Base-by-base conservation (phyloP, 2,888 invertebrate genomes). In the Halictus quadricinctus region DNA sequence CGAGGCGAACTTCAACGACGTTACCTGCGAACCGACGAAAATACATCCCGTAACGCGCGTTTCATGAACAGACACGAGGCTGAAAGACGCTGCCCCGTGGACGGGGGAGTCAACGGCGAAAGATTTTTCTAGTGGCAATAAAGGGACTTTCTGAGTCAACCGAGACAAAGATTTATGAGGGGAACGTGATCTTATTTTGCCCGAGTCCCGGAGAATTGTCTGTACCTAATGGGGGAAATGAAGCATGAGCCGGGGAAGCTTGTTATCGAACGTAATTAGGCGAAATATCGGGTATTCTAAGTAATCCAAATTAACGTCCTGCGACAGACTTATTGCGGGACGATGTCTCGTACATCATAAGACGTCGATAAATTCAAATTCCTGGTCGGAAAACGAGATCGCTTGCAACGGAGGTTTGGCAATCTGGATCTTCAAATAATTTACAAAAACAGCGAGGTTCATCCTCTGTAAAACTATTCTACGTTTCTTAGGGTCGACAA, bases 151-250 rank as follows among this genome's bases (percentile, higher is more conserved):
- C 76, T 64, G 79, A 70, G 82, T 83, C 79, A 50, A 77, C 79
- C 80, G 72, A 81, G 90, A 90, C 88, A 90, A 88, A 88, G 89
- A 90, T 89, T 89, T 89, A 89, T 82, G 88, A 82, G 78, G 79
- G 77, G 72, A 83, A 88, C 88, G 88, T 84, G 87, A 83, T 84
- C 87, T 89, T 85, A 81, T 88, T 81, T 81, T 82, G 82, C 77
- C 80, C 79, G 79, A 80, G 80, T 76, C 83, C 50, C 81, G 13
- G 78, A 75, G 83, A 88, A 89, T 87, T 81, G 85, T 84, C 80
- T 48, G 76, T 81, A 21, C 8, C 50, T 50, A 90, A 88, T 81
- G 80, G 60, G 69, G 77, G 66, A 81, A 87, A 89, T 80, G 80
- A 83, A 85, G 83, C 69, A 66, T 80, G 81, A 84, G 18, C 12